These are phyloP conservation scores for Formica exsecta DNA, from an alignment of 1,140 invertebrate species.

Conservation along the genomic window DNA sequence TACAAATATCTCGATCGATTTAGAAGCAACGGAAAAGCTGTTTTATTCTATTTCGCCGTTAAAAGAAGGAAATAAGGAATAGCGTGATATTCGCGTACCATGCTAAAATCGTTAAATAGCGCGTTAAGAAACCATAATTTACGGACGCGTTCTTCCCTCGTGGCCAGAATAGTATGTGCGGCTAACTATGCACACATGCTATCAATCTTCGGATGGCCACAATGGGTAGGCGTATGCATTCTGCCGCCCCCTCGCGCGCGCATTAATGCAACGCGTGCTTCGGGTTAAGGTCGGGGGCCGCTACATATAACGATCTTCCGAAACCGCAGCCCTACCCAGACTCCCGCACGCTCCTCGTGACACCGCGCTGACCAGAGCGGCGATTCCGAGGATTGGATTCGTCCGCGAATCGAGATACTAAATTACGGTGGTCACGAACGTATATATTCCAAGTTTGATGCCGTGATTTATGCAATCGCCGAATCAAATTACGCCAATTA, in stretches of 20 bases:
- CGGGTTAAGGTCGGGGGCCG: conserved; percentile 73
- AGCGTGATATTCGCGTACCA: neutral
- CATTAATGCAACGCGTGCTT: conserved; percentile 79
- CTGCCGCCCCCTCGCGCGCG: conserved; percentile 56
- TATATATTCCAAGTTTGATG: conserved; percentile 13
- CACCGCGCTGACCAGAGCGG: conserved; percentile 20
- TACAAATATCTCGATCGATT: neutral
- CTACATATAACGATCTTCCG: conserved; percentile 70
- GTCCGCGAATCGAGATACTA: conserved; percentile 38
- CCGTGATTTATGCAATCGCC: conserved; percentile 31
- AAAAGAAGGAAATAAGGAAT: neutral
- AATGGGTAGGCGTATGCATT: conserved; percentile 71
- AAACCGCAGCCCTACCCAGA: conserved; percentile 72
- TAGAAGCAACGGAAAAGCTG: too few species aligned
- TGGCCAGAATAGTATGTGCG: conserved; percentile 47
- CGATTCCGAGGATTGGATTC: conserved; percentile 37
- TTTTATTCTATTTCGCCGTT: neutral
- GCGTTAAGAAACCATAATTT: conserved; percentile 37
- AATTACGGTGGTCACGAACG: conserved; percentile 27
- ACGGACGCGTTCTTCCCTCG: conserved; percentile 34
- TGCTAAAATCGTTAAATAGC: conserved; percentile 9
- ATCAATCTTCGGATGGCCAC: conserved; percentile 72
- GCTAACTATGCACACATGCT: conserved; percentile 51
- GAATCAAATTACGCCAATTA: conserved; percentile 38
- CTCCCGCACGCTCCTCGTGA: conserved; percentile 33